Evolutionary conservation across 2,888 invertebrate species (phyloP), one percentile per base, ranked within the genome.

Genomic region (Nebria brevicollis): DNA sequence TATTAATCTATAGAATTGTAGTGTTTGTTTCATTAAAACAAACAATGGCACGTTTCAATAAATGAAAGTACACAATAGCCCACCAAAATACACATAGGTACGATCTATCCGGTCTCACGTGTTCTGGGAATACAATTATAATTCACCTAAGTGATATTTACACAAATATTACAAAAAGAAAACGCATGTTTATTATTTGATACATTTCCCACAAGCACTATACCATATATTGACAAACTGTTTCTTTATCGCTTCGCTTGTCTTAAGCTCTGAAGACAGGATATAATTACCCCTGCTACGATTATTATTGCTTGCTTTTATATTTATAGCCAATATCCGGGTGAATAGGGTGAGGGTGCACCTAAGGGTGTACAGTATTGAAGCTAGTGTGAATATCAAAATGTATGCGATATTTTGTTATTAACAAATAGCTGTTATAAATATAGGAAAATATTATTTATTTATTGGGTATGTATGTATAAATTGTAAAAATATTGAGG

Each of bases 241-340:
- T 72, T 77, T 77, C 77, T 77, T 77, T 77, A 77, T 77, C 77
- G 72, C 72, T 25, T 41, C 70, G 41, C 75, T 72, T 72, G 70
- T 10, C 26, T 54, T 25, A 4, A 34, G 4, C 5, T 34, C 1
- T 34, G 34, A 10, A 54, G 66, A 34, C 72, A 72, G 77, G 77
- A 77, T 72, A 77, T 77, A 77, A 77, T 77, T 77, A 77, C 77
- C 72, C 77, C 34, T 10, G 64, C 72, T 77, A 77, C 72, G 72
- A 77, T 77, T 77, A 77, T 77, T 77, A 77, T 77, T 77, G 72
- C 77, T 72, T 77, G 72, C 77, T 72, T 64, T 77, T 65, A 77
- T 77, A 77, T 77, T 77, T 77, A 77, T 77, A 77, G 77, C 72
- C 77, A 77, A 77, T 77, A 77, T 77, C 77, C 77, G 77, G 77